These are phyloP conservation scores for Sicus ferrugineus DNA, from an alignment of 2,888 invertebrate species.

Conservation along the genomic window DNA sequence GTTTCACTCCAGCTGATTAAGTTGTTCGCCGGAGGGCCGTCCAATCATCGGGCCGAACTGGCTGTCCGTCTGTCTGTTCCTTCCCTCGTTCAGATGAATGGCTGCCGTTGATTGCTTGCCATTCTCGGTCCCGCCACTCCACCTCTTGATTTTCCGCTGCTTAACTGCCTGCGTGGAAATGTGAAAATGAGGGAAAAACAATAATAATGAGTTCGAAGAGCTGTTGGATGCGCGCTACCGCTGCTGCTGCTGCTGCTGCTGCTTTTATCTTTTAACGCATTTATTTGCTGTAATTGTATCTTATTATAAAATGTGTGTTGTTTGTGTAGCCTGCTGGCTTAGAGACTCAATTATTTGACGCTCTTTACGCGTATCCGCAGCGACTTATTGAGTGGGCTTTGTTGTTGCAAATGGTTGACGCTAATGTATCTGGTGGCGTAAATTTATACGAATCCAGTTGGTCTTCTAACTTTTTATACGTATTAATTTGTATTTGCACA, in stretches of 20 bases:
- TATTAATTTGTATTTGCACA: too few species aligned
- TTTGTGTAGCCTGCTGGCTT: slow-evolving; percentile 18
- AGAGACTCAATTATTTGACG: slow-evolving; percentile 28
- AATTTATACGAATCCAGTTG: background rate
- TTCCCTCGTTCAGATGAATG: background rate
- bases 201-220: slow-evolving; percentile 24
- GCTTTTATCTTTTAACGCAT: slow-evolving; percentile 34
- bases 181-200: slow-evolving; percentile 9
- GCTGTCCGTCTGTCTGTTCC: slow-evolving; percentile 8
- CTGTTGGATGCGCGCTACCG: slow-evolving; percentile 10
- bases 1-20: slow-evolving; percentile 1
- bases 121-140: background rate
- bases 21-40: slow-evolving; percentile 19
- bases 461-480: too few species aligned
- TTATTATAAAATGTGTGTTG: slow-evolving; percentile 43
- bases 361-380: slow-evolving; percentile 1
- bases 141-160: slow-evolving; percentile 6
- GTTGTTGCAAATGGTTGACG: background rate
- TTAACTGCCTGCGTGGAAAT: background rate
- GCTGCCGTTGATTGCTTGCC: background rate
- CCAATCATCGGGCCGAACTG: too few species aligned
- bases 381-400: background rate
- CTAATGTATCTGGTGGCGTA: background rate
- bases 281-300: slow-evolving; percentile 49
- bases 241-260: slow-evolving; percentile 14